Evolutionary conservation across 2,113 vertebrate species (phyloP).

Genomic region (Eidolon helvum): DNA sequence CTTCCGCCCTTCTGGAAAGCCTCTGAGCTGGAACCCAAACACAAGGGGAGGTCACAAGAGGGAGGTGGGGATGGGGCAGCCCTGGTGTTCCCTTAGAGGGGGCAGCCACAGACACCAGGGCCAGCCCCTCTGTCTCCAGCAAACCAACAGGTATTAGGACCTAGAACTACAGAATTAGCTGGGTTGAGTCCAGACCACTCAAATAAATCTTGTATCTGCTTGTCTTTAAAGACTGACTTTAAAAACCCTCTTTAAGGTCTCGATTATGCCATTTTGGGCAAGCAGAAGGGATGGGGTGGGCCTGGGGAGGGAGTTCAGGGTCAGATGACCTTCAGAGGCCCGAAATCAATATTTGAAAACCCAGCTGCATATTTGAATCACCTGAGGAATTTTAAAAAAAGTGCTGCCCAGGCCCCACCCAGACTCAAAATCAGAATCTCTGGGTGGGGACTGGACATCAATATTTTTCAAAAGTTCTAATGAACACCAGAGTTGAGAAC

Average conservation of each 20-base stretch:
- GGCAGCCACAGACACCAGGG: neutral
- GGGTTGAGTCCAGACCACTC: neutral
- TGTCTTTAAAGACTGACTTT: neutral
- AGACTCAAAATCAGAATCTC: neutral
- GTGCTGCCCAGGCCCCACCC: neutral
- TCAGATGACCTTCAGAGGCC: neutral
- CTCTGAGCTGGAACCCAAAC: conserved; percentile 84
- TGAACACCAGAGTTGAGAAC: neutral
- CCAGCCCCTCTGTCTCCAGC: fast-evolving
- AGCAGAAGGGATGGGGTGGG: neutral
- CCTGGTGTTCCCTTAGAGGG: neutral
- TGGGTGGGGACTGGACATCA: too few relatives aligned
- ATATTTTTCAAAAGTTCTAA: neutral
- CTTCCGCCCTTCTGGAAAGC: conserved; percentile 93
- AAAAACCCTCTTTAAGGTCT: neutral
- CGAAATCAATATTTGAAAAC: neutral
- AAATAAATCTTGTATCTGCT: neutral
- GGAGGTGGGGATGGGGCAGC: too few relatives aligned
- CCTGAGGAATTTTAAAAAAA: neutral
- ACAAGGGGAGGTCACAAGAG: neutral
- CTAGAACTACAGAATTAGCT: neutral
- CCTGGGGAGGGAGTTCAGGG: neutral
- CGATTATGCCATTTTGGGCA: neutral
- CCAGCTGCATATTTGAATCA: neutral
- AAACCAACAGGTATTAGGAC: neutral